These are phyloP conservation scores for Gymnothorax javanicus DNA, from an alignment of 2,797 vertebrate genomes.

Conservation along the genomic window DNA sequence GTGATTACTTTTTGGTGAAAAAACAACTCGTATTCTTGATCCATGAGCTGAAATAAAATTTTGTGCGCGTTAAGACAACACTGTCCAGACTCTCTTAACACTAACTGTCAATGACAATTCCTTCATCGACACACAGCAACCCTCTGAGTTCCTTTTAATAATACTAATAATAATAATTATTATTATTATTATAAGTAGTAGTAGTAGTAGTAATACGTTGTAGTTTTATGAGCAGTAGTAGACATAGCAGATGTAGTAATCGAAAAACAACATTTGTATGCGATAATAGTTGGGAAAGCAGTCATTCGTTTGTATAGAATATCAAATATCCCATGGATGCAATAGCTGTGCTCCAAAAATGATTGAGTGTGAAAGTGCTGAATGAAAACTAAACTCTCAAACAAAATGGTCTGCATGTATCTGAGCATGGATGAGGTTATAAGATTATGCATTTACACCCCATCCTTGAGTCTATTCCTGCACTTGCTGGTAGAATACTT, in stretches of 20 bases:
- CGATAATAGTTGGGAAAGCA: not conserved
- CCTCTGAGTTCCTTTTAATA: no score
- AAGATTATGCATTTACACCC: not conserved
- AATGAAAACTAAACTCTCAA: not conserved
- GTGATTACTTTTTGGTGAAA: no score
- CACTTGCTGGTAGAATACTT: not conserved
- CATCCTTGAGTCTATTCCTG: not conserved
- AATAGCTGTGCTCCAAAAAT: not conserved
- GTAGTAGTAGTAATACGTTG: no score
- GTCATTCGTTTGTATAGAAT: not conserved
- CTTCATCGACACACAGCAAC: no score
- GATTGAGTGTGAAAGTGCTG: not conserved
- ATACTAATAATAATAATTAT: no score
- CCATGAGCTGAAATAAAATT: no score
- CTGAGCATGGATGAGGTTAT: not conserved
- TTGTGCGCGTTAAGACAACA: no score
- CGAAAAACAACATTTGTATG: not conserved
- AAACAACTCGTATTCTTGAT: no score
- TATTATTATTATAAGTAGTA: no score
- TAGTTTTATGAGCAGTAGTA: no score
- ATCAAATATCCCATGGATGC: not conserved
- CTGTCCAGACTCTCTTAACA: no score
- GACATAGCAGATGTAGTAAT: not conserved
- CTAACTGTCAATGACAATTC: no score
- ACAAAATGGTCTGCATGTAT: not conserved